Evolutionary conservation across 2,113 vertebrate genomes (phyloP).

Genomic region (Tragelaphus imberbis): DNA sequence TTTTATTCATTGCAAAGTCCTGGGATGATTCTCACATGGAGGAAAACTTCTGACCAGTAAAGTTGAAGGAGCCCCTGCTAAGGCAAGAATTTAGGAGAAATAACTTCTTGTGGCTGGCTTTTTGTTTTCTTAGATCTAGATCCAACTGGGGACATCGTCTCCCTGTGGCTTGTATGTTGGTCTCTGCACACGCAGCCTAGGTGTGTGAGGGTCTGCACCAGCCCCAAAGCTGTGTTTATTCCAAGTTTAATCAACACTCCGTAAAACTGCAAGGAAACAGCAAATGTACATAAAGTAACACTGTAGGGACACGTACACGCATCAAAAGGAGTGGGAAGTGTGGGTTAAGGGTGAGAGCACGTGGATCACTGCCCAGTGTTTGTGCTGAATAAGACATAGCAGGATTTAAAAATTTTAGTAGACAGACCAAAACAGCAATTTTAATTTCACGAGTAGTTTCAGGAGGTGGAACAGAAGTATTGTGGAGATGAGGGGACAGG

Average conservation of each 20-base stretch:
- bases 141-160: constrained; percentile 40
- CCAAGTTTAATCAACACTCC: constrained; percentile 35
- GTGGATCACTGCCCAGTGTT: neutral
- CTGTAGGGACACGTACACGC: neutral
- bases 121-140: neutral
- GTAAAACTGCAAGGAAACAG: neutral
- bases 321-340: neutral
- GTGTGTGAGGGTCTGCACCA: neutral
- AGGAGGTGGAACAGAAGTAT: neutral
- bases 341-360: neutral
- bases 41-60: constrained; percentile 40
- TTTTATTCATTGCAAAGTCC: constrained; percentile 49
- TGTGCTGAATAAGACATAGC: neutral
- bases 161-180: constrained; percentile 15
- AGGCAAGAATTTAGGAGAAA: constrained; percentile 69
- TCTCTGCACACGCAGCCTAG: neutral
- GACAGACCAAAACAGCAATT: neutral
- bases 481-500: neutral
- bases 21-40: constrained; percentile 38
- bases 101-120: constrained; percentile 24
- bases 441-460: neutral
- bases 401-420: neutral
- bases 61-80: constrained; percentile 50
- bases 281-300: neutral
- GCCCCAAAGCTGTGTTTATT: neutral